Evolutionary conservation across 1,140 invertebrate species (phyloP), one percentile per base, ranked within the genome.

Genomic region (Mya arenaria): DNA sequence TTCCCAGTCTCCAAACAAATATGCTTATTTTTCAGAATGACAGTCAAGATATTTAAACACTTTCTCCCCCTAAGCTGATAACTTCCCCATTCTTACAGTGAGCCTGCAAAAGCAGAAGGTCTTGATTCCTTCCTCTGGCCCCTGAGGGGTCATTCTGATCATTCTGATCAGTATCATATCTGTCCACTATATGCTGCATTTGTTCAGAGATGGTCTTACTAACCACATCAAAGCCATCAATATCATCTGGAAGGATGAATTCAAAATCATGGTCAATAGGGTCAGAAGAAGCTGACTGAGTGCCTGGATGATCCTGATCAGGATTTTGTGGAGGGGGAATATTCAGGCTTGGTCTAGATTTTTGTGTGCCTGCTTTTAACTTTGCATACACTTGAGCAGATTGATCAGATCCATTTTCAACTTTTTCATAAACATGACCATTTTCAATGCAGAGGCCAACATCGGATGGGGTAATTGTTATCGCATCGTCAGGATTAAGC

Each of bases 141-240:
- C 25, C 48, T 8, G 2, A 23, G 8, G 48, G 23, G 1, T 28
- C 60, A 23, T 5, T 32, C 25, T n/a, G 36, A 10, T 15, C 4
- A 37, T 72, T 34, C 30, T 39, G 39, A 4, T 13, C 17, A 71
- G 55, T 55, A 1, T 72, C 48, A 58, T 81, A 81, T 23, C 68
- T 34, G 30, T 81, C 68, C 13, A 62, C 58, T 34, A 81, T 71
- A 36, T 56, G 68, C 44, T 32, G 39, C 39, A 81, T 71, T 63
- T 81, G 78, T 30, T 81, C 68, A 44, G 66, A 72, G 1, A 62
- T 8, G 5, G 78, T 81, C 39, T 72, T 81, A n/a, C 78, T 81
- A n/a, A 39, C 5, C 17, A 23, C 41, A 72, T 81, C 78, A 58
- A 68, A 79, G 5, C 68, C 75, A 28, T 60, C 77, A 58, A 80